A percentile compares a stretch with the other conserved stretches of the same genome.
phyloP scores from a whole-genome alignment of 1,140 invertebrate genomes.

The Trialeurodes vaporariorum region DNA sequence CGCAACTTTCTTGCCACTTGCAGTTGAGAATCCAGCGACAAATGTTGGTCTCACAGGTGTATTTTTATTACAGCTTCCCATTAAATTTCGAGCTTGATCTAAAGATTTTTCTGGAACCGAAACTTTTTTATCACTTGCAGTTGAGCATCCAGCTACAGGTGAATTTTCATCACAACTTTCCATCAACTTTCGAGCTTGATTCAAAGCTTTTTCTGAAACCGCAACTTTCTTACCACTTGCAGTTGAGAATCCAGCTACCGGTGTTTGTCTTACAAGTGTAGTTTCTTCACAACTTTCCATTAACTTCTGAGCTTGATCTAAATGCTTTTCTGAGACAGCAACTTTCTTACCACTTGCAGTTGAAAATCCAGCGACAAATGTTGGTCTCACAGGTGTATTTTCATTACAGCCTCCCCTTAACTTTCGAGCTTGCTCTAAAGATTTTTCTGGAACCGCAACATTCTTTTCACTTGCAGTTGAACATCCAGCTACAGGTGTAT shows the following conservation, averaged over 20 bases:
- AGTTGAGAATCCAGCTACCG: not conserved
- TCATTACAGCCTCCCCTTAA: not conserved
- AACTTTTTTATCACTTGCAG: conserved; percentile 34
- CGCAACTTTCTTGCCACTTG: not conserved
- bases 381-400: not conserved
- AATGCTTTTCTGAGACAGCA: conserved; percentile 28
- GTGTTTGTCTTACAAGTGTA: not conserved
- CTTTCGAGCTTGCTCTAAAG: too few species aligned
- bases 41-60: not conserved
- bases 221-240: not conserved
- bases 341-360: conserved; percentile 34
- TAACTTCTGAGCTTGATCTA: conserved; percentile 28
- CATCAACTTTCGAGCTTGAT: not conserved
- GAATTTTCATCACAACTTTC: conserved; percentile 2
- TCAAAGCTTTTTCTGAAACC: not conserved
- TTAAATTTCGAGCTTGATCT: conserved; percentile 26
- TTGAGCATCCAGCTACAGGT: conserved; percentile 27
- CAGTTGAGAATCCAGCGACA: not conserved
- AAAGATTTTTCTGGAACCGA: conserved; percentile 30
- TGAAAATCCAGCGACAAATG: not conserved
- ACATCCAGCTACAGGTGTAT: not conserved
- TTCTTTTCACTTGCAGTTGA: not conserved
- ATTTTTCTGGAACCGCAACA: not conserved
- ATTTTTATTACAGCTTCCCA: conserved; percentile 8
- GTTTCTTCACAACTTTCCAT: conserved; percentile 12